Evolutionary conservation across 2,888 invertebrate genomes (phyloP).

Genomic region (Scotopteryx bipunctaria): DNA sequence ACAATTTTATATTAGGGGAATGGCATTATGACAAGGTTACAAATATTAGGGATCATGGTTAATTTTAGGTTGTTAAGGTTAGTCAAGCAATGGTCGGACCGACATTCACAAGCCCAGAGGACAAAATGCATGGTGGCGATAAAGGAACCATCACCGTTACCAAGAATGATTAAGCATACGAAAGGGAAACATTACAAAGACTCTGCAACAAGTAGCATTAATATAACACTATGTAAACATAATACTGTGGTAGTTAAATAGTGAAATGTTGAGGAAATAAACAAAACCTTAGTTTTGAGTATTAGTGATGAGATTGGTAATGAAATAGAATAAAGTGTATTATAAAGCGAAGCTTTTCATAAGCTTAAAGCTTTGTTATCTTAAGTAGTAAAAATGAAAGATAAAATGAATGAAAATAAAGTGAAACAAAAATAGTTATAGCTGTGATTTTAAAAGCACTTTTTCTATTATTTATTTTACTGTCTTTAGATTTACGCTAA

Average conservation of each 20-base stretch:
- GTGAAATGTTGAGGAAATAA: constrained; percentile 29
- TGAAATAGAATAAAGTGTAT: constrained; percentile 41
- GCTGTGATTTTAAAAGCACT: constrained; percentile 48
- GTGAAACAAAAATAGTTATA: constrained; percentile 41
- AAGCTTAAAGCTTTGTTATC: constrained; percentile 50
- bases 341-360: constrained; percentile 55
- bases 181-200: constrained; percentile 69
- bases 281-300: constrained; percentile 40
- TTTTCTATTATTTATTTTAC: constrained; percentile 28
- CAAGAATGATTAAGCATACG: constrained; percentile 82
- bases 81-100: constrained; percentile 45
- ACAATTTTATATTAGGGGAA: constrained; percentile 2
- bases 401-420: constrained; percentile 36
- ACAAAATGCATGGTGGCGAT: constrained; percentile 64
- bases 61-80: constrained; percentile 42
- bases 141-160: constrained; percentile 78
- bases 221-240: constrained; percentile 27
- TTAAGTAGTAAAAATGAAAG: constrained; percentile 27
- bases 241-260: constrained; percentile 20
- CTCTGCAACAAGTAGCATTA: constrained; percentile 32
- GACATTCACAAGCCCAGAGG: constrained; percentile 55
- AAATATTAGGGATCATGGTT: constrained; percentile 7
- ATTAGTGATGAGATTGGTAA: constrained; percentile 40
- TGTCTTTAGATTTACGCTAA: constrained; percentile 42
- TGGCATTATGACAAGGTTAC: background rate